Conservation (phyloP, 2,113 vertebrate species). For the Plecturocebus donacophilus region DNA sequence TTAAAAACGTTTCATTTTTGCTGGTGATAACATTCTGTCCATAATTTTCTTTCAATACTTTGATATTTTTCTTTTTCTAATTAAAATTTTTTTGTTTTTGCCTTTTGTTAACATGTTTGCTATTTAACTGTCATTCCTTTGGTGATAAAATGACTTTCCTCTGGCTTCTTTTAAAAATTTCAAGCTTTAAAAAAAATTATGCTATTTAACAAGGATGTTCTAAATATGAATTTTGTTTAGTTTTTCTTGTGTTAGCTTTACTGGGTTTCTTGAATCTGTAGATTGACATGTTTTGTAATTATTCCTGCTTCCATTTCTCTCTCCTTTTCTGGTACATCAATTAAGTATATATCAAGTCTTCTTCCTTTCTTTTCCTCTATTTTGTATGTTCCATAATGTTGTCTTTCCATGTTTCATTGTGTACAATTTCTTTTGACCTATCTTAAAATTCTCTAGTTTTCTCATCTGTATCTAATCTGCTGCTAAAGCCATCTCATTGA, state of each 20-base stretch:
- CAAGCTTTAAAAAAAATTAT: background rate
- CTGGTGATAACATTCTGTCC: background rate
- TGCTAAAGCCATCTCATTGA: background rate
- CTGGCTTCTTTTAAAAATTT: slow-evolving; percentile 6
- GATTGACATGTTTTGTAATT: background rate
- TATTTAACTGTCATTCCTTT: background rate
- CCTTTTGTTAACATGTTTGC: background rate
- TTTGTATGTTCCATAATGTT: background rate
- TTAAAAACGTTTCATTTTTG: slow-evolving; percentile 11
- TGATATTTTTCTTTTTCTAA: background rate
- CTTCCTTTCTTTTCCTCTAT: background rate
- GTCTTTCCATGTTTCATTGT: background rate
- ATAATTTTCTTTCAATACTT: background rate
- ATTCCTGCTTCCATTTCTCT: background rate
- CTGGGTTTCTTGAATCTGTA: background rate
- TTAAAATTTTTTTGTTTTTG: background rate
- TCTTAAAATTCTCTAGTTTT: background rate
- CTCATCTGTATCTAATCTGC: background rate
- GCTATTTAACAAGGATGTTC: background rate
- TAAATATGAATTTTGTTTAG: background rate
- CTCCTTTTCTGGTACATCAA: background rate
- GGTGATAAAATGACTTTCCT: slow-evolving; percentile 1
- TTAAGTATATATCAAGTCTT: background rate
- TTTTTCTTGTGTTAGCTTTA: background rate
- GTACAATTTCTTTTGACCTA: background rate